phyloP scores from a whole-genome alignment of 2,797 vertebrate genomes.

The Nyctibius grandis region DNA sequence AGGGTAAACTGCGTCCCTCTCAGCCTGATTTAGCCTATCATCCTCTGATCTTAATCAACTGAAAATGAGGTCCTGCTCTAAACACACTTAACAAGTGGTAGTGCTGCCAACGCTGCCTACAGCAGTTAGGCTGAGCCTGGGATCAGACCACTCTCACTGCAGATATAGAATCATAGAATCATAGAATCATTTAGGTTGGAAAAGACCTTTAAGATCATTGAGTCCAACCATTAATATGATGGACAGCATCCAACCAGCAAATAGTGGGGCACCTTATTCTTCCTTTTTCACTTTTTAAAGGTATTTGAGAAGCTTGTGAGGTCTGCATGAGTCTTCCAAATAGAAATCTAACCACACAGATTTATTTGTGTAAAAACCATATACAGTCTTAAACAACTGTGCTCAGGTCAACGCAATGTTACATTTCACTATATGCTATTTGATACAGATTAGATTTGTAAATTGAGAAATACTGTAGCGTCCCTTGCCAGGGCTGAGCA shows the following conservation, averaged over 20 bases:
- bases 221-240: no score
- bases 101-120: not conserved
- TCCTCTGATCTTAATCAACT: not conserved
- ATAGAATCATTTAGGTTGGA: no score
- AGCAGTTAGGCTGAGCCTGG: not conserved
- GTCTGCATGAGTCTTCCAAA: not conserved
- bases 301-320: not conserved
- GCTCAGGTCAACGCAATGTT: not conserved
- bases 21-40: not conserved
- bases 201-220: no score
- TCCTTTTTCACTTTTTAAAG: not conserved
- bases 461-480: not conserved
- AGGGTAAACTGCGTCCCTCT: not conserved
- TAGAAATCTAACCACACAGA: not conserved
- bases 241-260: not conserved
- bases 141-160: not conserved
- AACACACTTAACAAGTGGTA: not conserved
- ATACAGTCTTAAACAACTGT: not conserved
- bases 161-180: no score
- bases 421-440: not conserved
- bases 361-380: not conserved
- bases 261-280: not conserved
- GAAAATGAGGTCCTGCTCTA: not conserved
- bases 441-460: conserved; percentile 25
- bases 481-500: not conserved